Base-by-base conservation (phyloP, 2,113 vertebrate species). In the Megalops atlanticus region DNA sequence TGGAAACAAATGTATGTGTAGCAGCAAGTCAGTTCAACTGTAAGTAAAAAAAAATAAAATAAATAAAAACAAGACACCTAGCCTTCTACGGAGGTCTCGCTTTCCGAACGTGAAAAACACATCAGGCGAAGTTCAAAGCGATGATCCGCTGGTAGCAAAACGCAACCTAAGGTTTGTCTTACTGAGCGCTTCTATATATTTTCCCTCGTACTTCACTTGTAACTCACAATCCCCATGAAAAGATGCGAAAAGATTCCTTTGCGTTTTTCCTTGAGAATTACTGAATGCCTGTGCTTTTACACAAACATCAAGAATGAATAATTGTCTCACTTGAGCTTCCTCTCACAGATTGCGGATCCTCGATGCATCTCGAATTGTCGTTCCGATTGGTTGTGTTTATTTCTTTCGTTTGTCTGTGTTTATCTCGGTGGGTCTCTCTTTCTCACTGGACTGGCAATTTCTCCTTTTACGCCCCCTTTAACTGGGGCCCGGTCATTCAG, bases 391-490 rank as follows among this genome's bases (percentile, higher is more conserved):
- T 64, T 88, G 87, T 87, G 86, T 92, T 92, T 91, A 89, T 92
- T 90, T 92, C 90, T 92, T 85, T 90, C 81, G 90, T 88, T 91
- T 82, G 90, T 83, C 90, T 54, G 84, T 91, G 91, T 92, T 94
- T 94, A 90, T 91, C 91, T 91, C 91, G 87, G 92, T 93, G 92
- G 91, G 91, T 92, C 82, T 89, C 90, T 92, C 91, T 92, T 93
- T 92, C 94, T 92, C 84, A 90, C 88, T 92, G 93, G 92, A 94
- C 95, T 95, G 95, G 88, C 95, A 89, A 93, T 93, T 87, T 94
- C 92, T 93, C 94, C 91, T 93, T 92, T 94, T 92, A 93, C 94
- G 89, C 95, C 95, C 93, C 95, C 95, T 96, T 94, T 94, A 94
- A 95, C 95, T 95, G 94, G 92, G 93, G 93, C 94, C 86, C 89